These are phyloP conservation scores for Enteromius thamalakanensis DNA, from an alignment of 2,797 vertebrate species.

Conservation along the genomic window DNA sequence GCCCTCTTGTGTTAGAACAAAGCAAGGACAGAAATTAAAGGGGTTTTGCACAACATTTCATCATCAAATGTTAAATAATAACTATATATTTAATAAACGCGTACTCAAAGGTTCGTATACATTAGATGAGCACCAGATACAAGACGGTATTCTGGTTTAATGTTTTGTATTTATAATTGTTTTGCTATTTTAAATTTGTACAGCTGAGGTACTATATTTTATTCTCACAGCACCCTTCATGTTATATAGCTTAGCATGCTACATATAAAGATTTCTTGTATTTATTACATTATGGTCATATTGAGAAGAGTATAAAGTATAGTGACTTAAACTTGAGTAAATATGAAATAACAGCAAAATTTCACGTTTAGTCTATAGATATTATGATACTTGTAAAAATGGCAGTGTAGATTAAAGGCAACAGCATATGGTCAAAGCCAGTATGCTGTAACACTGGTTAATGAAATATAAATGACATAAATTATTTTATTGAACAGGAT, in stretches of 20 bases:
- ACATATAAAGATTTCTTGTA: neutral
- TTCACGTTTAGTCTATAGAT: neutral
- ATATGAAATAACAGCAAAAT: neutral
- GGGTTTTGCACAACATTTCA: conserved; percentile 12
- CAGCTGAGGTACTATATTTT: neutral
- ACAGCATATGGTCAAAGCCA: neutral
- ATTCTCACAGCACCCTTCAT: neutral
- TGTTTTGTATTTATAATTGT: neutral
- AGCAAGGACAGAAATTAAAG: neutral
- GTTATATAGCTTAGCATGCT: neutral
- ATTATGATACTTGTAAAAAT: neutral
- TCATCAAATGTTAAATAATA: neutral
- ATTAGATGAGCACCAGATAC: conserved; percentile 6
- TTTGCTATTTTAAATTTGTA: neutral
- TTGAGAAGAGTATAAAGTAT: neutral
- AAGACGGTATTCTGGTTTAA: neutral
- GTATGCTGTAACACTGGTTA: neutral
- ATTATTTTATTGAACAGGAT: neutral
- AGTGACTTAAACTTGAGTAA: neutral
- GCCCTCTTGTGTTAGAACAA: conserved; percentile 27
- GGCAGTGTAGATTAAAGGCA: neutral
- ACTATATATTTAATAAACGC: neutral
- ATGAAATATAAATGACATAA: neutral
- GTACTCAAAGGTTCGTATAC: neutral
- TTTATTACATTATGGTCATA: neutral